Base-by-base conservation (phyloP, 30 jellyfish, hydroid and myxozoan genomes). In the Hydra vulgaris region DNA sequence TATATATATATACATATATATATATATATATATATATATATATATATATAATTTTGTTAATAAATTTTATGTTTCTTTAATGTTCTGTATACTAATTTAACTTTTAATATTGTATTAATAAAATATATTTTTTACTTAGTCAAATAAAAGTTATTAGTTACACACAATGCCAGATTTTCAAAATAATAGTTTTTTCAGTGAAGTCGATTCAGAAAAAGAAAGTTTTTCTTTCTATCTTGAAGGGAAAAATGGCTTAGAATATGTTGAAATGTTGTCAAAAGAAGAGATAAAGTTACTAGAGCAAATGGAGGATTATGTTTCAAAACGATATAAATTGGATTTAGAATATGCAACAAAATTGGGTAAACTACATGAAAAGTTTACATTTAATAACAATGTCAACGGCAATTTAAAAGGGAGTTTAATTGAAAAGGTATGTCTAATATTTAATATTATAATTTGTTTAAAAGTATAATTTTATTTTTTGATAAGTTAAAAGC, bases 331-430 rank as follows among this genome's bases (percentile, higher is more conserved):
- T 16, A 81, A 81, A 26, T 15, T 89, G 18, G 95, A 89, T 54
- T 20, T 52, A 18, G 97, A 89, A 16, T 89, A 89, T 71, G 97
- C 95, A 8, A 89, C 80, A 0, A 89, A 85, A 53, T 56, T 89
- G 3, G 53, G 73, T 85, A 89, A 81, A 76, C 72, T 89, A 25
- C 91, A 76, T 27, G 79, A 20, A 15, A 68, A 27, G 23, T 81
- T 53, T 74, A 66, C 61, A 3, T 12, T 40, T 40, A 40, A 40
- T 40, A 40, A 27, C 20, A 79, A 23, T 8, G 53, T 92, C 1
- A 25, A 26, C 21, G 84, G 23, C 5, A 77, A 81, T 25, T 27
- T 27, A 22, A 79, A 75, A 7, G 40, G 78, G 21, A 82, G 97
- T 20, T 82, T 81, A 1, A 15, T 89, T 7, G 94, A 89, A 40